A percentile compares a stretch with the other conserved stretches of the same genome.
Evolutionary conservation across 2,888 invertebrate species (phyloP).

Genomic region (Cerceris ruficornis): DNA sequence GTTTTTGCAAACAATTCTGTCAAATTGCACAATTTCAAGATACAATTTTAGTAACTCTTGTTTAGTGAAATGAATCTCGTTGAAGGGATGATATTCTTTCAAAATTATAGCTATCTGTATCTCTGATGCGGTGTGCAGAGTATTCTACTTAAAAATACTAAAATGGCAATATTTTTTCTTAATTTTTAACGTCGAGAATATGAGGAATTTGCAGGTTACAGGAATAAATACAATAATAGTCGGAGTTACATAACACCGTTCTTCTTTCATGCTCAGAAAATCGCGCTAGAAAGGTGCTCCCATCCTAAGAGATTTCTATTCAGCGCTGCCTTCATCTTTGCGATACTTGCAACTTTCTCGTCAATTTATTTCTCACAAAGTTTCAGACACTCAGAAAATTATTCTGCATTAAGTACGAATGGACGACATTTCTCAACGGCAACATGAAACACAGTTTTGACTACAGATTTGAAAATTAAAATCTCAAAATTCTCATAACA

Average conservation of each 20-base stretch:
- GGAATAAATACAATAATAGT: not conserved
- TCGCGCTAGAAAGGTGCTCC: conserved; percentile 29
- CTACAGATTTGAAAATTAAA: too few species aligned
- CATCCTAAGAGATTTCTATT: conserved; percentile 1
- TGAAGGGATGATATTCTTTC: too few species aligned
- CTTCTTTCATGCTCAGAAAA: conserved; percentile 1
- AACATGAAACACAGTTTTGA: too few species aligned
- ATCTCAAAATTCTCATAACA: too few species aligned
- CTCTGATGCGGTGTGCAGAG: too few species aligned
- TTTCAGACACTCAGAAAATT: not conserved
- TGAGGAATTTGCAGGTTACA: not conserved
- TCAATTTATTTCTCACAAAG: not conserved
- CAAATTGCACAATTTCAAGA: not conserved
- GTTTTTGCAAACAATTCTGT: too few species aligned
- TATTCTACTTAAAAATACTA: too few species aligned
- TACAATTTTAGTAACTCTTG: not conserved
- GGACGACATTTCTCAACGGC: too few species aligned
- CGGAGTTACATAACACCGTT: not conserved
- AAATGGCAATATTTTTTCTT: too few species aligned
- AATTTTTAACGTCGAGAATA: not conserved
- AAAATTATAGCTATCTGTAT: too few species aligned
- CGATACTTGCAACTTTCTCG: not conserved
- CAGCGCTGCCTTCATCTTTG: not conserved
- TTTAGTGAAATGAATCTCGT: too few species aligned
- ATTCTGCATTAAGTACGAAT: too few species aligned